These are phyloP conservation scores for Calameuta pallipes DNA, from an alignment of 2,888 invertebrate genomes.

Conservation along the genomic window DNA sequence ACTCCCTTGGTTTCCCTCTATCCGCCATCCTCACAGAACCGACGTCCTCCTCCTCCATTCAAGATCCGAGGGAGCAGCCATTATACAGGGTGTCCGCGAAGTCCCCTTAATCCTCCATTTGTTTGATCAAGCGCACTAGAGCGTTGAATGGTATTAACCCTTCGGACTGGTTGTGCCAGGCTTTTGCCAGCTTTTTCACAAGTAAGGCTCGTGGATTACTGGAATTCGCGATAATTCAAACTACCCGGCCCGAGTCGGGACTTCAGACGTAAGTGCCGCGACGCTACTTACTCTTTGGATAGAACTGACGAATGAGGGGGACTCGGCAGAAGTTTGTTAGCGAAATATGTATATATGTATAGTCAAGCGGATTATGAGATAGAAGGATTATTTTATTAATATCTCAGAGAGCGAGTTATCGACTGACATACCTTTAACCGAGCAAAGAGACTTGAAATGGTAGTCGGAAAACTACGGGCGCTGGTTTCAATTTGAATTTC, in stretches of 20 bases:
- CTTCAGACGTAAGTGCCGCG: not conserved
- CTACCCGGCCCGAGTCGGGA: not conserved
- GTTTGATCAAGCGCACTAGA: constrained; percentile 47
- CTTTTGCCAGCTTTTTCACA: constrained; percentile 36
- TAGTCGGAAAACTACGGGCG: not conserved
- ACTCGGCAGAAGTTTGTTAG: not conserved
- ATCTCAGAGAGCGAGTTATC: not conserved
- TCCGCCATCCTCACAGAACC: constrained; percentile 9
- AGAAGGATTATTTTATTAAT: constrained; percentile 14
- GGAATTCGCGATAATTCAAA: constrained; percentile 36
- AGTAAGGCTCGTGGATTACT: constrained; percentile 35
- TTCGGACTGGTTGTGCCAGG: constrained; percentile 28
- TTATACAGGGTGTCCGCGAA: constrained; percentile 21
- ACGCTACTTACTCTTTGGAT: not conserved
- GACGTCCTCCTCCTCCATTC: constrained; percentile 24
- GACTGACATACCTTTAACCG: not conserved
- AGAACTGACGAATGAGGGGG: not conserved
- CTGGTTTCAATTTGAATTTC: not conserved
- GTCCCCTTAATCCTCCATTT: constrained; percentile 45
- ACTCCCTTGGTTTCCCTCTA: constrained; percentile 22
- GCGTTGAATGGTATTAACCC: constrained; percentile 42
- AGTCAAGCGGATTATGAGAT: not conserved
- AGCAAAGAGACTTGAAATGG: not conserved
- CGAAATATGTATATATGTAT: not conserved
- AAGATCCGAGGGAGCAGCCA: constrained; percentile 31